A percentile compares a stretch with the other conserved stretches of the same genome.
Conservation (phyloP, 2,797 vertebrate species). For the Gymnodraco acuticeps region DNA sequence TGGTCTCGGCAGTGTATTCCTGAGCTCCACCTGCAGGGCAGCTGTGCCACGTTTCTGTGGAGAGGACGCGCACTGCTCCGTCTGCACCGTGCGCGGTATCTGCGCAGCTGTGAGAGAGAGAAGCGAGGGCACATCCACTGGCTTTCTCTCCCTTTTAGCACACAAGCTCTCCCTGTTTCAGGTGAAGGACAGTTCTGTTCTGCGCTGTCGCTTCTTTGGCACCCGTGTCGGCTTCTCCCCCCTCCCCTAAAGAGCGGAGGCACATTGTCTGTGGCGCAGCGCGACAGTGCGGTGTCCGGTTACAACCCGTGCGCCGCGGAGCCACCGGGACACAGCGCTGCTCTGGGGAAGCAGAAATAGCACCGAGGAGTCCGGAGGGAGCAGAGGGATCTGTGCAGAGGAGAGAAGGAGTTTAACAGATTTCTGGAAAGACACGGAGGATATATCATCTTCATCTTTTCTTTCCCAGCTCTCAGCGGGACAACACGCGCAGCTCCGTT, state of each 20-base stretch:
- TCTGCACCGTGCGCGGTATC: slow-evolving; percentile 45
- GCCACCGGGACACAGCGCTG: slow-evolving; percentile 69
- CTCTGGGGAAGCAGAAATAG: slow-evolving; percentile 65
- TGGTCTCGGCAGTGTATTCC: background rate
- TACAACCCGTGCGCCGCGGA: slow-evolving; percentile 75
- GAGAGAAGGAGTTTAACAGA: slow-evolving; percentile 51
- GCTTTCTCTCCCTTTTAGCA: background rate
- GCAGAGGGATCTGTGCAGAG: slow-evolving; percentile 58
- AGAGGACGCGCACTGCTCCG: slow-evolving; percentile 66
- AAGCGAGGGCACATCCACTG: slow-evolving; percentile 37
- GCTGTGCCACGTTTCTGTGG: slow-evolving; percentile 79
- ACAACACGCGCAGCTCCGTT: slow-evolving; percentile 69
- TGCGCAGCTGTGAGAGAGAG: slow-evolving; percentile 62
- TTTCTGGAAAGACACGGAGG: slow-evolving; percentile 58
- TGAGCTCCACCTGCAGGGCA: slow-evolving; percentile 76
- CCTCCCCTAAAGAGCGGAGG: slow-evolving; percentile 49
- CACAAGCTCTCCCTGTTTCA: slow-evolving; percentile 12
- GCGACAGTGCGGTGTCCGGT: slow-evolving; percentile 79
- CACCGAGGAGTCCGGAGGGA: slow-evolving; percentile 56
- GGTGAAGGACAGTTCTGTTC: slow-evolving; percentile 50
- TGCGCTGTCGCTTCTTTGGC: slow-evolving; percentile 23
- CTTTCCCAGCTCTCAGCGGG: slow-evolving; percentile 61
- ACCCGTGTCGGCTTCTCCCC: background rate
- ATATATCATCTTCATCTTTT: slow-evolving; percentile 69
- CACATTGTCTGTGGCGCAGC: slow-evolving; percentile 77